These are phyloP conservation scores for Drosophila repleta DNA, from an alignment of 1,140 invertebrate species.

Conservation along the genomic window DNA sequence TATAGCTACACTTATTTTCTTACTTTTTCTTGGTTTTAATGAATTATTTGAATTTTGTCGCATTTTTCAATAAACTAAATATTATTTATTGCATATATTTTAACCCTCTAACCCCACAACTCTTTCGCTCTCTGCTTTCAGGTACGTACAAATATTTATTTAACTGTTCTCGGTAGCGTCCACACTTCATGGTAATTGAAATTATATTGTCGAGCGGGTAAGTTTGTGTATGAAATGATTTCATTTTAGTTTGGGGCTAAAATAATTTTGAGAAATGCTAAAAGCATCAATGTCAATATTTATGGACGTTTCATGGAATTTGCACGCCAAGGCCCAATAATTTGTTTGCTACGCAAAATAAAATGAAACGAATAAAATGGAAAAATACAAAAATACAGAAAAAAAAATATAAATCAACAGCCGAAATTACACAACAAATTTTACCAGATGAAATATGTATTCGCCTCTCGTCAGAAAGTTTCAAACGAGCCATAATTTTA, in stretches of 20 bases:
- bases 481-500: slow-evolving; percentile 70
- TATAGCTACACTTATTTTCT: too few species aligned
- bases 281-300: slow-evolving; percentile 65
- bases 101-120: neutral
- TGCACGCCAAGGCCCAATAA: slow-evolving; percentile 59
- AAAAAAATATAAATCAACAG: slow-evolving; percentile 1
- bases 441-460: slow-evolving; percentile 55
- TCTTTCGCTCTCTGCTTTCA: slow-evolving; percentile 40
- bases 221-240: slow-evolving; percentile 8
- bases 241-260: slow-evolving; percentile 7
- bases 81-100: neutral
- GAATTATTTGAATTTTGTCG: too few species aligned
- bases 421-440: slow-evolving; percentile 57
- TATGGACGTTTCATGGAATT: slow-evolving; percentile 52
- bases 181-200: neutral
- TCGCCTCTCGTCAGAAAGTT: slow-evolving; percentile 61
- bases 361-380: slow-evolving; percentile 20
- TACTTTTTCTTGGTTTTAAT: too few species aligned
- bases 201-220: slow-evolving; percentile 1
- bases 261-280: slow-evolving; percentile 48
- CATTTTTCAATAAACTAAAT: too few species aligned
- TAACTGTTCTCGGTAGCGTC: neutral
- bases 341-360: slow-evolving; percentile 36
- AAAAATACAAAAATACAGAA: neutral
- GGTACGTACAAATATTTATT: slow-evolving; percentile 39